Conservation (phyloP, 2,797 vertebrate species). For the Poecilia gillii region DNA sequence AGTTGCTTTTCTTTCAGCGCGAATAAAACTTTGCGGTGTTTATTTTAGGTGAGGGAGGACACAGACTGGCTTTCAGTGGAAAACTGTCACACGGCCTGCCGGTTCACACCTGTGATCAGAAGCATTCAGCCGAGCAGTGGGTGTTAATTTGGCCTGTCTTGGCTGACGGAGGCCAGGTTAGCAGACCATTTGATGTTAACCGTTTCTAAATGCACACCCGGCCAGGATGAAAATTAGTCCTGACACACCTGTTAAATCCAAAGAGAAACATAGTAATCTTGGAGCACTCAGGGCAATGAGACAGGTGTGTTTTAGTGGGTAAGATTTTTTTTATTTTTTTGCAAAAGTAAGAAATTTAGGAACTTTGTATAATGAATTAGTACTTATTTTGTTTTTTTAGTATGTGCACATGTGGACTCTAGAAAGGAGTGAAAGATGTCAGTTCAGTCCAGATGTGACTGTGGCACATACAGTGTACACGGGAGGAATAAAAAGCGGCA, state of each 20-base stretch:
- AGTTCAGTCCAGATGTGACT: not conserved
- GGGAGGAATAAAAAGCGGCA: too few relatives aligned
- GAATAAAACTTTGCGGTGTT: conserved; percentile 13
- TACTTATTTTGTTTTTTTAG: not conserved
- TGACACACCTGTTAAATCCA: conserved; percentile 36
- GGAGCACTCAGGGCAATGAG: not conserved
- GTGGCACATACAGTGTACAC: not conserved
- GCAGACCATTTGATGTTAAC: conserved; percentile 48
- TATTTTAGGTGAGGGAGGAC: conserved; percentile 14
- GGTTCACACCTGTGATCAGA: conserved; percentile 56
- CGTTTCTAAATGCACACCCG: conserved; percentile 32
- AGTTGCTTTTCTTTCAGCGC: not conserved
- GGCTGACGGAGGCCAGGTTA: conserved; percentile 25
- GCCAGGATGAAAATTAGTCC: conserved; percentile 34
- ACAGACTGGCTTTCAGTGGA: conserved; percentile 20
- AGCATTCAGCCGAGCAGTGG: conserved; percentile 38
- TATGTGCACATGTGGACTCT: not conserved
- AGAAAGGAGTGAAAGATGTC: not conserved
- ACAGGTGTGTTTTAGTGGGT: not conserved
- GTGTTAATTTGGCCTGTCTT: conserved; percentile 64
- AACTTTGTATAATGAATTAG: not conserved
- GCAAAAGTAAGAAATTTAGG: not conserved
- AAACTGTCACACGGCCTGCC: conserved; percentile 32
- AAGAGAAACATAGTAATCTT: conserved; percentile 2
- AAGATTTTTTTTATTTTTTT: too few relatives aligned